Conservation (phyloP, 2,113 vertebrate species). For the Malurus melanocephalus region DNA sequence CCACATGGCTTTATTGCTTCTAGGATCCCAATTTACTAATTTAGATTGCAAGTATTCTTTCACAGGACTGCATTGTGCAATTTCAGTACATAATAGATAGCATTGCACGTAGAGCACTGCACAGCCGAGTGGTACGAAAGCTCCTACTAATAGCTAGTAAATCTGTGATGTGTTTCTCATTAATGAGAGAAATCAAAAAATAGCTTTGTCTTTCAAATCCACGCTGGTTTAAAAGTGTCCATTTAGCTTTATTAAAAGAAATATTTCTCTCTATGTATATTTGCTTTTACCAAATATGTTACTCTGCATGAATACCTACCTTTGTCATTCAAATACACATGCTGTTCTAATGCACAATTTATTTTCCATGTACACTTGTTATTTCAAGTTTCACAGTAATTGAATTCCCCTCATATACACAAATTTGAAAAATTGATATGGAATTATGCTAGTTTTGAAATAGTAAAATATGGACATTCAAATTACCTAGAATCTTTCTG, state of each 20-base stretch:
- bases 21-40: background rate
- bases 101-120: background rate
- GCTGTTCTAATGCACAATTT: background rate
- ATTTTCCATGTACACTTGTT: background rate
- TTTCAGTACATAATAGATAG: background rate
- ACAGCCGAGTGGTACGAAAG: background rate
- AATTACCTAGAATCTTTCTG: conserved; percentile 1
- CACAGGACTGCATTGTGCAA: background rate
- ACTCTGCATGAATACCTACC: background rate
- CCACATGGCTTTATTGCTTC: background rate
- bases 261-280: background rate
- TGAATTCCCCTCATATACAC: background rate
- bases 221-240: background rate
- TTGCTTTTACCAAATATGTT: background rate
- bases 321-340: background rate
- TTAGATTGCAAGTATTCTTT: background rate
- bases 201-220: background rate
- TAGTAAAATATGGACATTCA: background rate
- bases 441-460: background rate
- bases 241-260: background rate
- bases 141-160: background rate
- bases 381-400: background rate
- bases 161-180: background rate
- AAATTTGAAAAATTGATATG: background rate
- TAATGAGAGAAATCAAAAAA: background rate